A percentile compares a stretch with the other conserved stretches of the same genome.
These are phyloP conservation scores for Ceratina australensis DNA, from an alignment of 1,140 invertebrate genomes.

Conservation along the genomic window DNA sequence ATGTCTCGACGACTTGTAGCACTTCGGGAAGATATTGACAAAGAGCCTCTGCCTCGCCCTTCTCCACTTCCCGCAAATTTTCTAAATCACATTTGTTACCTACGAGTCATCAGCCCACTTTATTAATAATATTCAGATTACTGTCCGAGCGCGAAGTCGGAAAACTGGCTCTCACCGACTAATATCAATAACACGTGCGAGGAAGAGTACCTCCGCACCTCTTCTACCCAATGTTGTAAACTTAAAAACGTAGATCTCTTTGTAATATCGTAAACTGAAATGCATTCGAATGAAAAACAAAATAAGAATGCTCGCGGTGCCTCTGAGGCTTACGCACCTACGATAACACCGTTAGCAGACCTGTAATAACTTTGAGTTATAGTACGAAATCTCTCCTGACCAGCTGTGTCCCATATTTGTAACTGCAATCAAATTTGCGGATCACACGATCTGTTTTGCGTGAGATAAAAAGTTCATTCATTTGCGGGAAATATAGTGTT, in stretches of 20 bases:
- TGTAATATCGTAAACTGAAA: slow-evolving; percentile 95
- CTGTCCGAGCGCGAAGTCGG: slow-evolving; percentile 7
- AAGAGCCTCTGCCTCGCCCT: slow-evolving; percentile 90
- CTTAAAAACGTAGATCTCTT: slow-evolving; percentile 94
- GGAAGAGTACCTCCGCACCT: slow-evolving; percentile 94
- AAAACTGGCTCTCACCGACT: slow-evolving; percentile 84
- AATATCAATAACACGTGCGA: slow-evolving; percentile 93
- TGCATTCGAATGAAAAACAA: neutral
- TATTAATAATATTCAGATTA: neutral
- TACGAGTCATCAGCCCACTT: slow-evolving; percentile 56
- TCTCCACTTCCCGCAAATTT: slow-evolving; percentile 89
- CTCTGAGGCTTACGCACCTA: slow-evolving; percentile 79
- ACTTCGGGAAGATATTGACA: slow-evolving; percentile 92
- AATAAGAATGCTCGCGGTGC: too few species aligned
- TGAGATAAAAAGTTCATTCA: neutral
- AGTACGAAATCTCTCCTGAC: slow-evolving; percentile 95
- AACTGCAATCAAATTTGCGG: slow-evolving; percentile 80
- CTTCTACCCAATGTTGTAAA: slow-evolving; percentile 95
- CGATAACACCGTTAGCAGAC: slow-evolving; percentile 94
- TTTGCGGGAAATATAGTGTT: neutral
- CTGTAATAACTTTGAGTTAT: slow-evolving; percentile 97
- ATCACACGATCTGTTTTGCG: too few species aligned
- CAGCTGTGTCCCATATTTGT: slow-evolving; percentile 97
- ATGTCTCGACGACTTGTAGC: slow-evolving; percentile 92
- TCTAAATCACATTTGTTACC: slow-evolving; percentile 94